Conservation (phyloP, 2,113 vertebrate genomes). For the Bubo scandiacus region DNA sequence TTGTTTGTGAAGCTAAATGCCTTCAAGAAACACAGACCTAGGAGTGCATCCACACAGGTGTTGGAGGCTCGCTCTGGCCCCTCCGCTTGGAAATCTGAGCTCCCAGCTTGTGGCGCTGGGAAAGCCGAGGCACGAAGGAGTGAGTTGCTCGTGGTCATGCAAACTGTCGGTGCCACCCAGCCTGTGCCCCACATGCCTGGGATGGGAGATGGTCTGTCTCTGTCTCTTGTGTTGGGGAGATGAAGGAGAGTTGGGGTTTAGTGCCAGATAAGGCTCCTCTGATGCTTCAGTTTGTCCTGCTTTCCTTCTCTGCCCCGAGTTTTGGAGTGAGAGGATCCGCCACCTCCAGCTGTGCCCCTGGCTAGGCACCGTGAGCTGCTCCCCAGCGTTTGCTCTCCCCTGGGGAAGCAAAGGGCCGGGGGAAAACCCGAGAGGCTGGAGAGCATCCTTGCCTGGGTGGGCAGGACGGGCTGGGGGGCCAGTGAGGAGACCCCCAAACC, state of each 20-base stretch:
- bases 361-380: neutral
- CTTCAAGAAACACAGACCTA: neutral
- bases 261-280: neutral
- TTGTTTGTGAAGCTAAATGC: neutral
- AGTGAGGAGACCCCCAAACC: neutral
- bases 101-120: rapidly evolving
- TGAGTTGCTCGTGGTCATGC: neutral
- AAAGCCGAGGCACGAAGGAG: neutral
- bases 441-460: neutral
- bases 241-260: neutral
- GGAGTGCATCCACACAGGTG: neutral
- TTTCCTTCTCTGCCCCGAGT: neutral
- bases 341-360: neutral
- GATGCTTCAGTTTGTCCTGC: neutral
- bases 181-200: rapidly evolving
- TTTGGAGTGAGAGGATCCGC: neutral
- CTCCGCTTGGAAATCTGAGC: neutral
- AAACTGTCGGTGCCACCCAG: neutral
- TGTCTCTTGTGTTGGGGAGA: neutral
- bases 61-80: neutral
- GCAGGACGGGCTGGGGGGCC: neutral
- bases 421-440: neutral
- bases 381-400: neutral
- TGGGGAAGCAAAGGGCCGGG: neutral
- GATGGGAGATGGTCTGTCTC: neutral